Base-by-base conservation (phyloP, 2,888 invertebrate genomes). In the Cosmia trapezina region DNA sequence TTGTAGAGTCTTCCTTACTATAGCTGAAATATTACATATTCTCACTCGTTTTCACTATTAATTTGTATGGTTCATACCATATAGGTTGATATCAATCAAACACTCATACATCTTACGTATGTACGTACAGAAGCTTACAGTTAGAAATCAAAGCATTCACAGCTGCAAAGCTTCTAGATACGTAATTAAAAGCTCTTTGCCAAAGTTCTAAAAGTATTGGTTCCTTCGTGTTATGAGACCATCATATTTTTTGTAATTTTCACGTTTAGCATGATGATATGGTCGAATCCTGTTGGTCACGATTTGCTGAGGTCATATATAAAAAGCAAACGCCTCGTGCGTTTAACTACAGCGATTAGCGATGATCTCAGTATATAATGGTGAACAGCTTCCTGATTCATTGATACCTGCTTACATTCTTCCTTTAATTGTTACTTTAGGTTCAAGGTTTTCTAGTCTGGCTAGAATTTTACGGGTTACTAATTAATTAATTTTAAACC, bases 281-380 rank as follows among this genome's bases (percentile, higher is more conserved):
- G 51, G 70, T 78, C 17, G 57, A 76, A 79, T 84, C 81, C 72
- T 81, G 70, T 43, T 63, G 75, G 83, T 89, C 89, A 89, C 89
- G 89, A 89, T 71, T 80, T 75, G 60, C 64, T 87, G 84, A 90
- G 89, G 89, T 88, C 89, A 85, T 73, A 51, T 51, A 75, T 81
- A 79, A 83, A 84, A 80, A 83, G 72, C 63, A 73, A 75, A 57
- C 70, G 63, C 71, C 57, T 81, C 74, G 71, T 76, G 77, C 81
- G 60, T 75, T 71, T 64, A 86, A 84, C 78, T 73, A 78, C 78
- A 77, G 60, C 72, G 72, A 78, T 83, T 83, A 84, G 56, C 69
- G 89, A 91, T 92, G 92, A 92, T 91, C 91, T 92, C 91, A 93
- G 78, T 83, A 70, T 85, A 76, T 68, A 80, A 68, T 68, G 47